A percentile compares a stretch with the other conserved stretches of the same genome.
These are phyloP conservation scores for Talpa occidentalis DNA, from an alignment of 2,113 vertebrate species.

Conservation along the genomic window DNA sequence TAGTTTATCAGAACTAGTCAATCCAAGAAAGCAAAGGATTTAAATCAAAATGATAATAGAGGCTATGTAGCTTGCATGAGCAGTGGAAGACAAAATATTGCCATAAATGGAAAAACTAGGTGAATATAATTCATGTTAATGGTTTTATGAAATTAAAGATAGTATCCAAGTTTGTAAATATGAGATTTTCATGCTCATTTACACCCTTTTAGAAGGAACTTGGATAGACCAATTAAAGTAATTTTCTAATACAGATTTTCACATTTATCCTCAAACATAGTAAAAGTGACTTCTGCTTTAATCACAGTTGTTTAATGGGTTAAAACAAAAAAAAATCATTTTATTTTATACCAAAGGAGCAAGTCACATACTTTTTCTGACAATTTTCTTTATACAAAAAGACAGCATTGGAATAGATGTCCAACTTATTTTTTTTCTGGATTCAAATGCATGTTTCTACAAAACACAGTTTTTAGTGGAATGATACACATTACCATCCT, in stretches of 20 bases:
- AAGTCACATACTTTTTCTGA: slow-evolving; percentile 30
- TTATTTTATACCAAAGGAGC: background rate
- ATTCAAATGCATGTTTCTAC: slow-evolving; percentile 19
- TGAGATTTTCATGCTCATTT: background rate
- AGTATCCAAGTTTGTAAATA: background rate
- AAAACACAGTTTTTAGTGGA: background rate
- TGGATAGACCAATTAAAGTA: background rate
- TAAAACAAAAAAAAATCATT: background rate
- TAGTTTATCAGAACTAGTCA: slow-evolving; percentile 61
- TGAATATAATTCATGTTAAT: slow-evolving; percentile 13
- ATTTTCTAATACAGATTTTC: background rate
- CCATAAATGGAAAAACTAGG: background rate
- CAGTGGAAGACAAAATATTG: background rate
- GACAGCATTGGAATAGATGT: background rate
- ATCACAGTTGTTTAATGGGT: background rate
- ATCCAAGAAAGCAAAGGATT: slow-evolving; percentile 53
- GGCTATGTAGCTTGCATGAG: background rate
- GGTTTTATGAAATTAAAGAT: slow-evolving; percentile 4
- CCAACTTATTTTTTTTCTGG: background rate
- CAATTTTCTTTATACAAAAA: slow-evolving; percentile 27
- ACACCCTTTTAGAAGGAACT: background rate
- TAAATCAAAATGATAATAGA: slow-evolving; percentile 68
- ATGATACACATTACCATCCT: background rate
- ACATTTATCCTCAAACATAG: background rate
- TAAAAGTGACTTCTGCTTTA: background rate